Evolutionary conservation across 2,888 invertebrate genomes (phyloP), one percentile per base, ranked within the genome.

Genomic region (Cartodere bifasciata): DNA sequence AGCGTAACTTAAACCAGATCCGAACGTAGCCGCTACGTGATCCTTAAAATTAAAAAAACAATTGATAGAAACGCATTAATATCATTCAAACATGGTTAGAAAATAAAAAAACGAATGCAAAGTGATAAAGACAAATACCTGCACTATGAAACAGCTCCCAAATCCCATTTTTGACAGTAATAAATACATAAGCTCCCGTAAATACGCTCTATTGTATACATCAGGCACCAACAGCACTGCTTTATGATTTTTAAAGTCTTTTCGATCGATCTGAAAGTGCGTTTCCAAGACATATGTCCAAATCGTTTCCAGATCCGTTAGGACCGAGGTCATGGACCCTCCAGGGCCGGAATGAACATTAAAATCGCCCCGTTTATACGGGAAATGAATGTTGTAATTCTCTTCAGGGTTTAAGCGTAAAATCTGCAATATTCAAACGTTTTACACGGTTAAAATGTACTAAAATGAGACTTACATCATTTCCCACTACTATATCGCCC

Each of bases 191-290:
- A 92, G 60, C 58, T 86, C 87, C 50, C 85, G 82, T 20, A 92
- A 66, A 60, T 91, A 81, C 28, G 73, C 75, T 40, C 90, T 72
- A 39, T 82, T 81, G 54, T 90, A 92, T 41, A 91, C 78, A 62
- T 91, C 92, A 9, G 90, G 85, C 47, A 94, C 77, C 14, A 94
- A 67, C 11, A 94, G 63, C 2, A 94, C 86, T 31, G 83, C 91
- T 56, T 83, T 74, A 52, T 87, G 91, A 45, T 78, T 74, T 53
- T 80, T 67, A 4, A 85, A 65, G 39, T 79, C 75, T 39, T 63
- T 62, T 6, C 70, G 54, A 2, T 73, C 72, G 49, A 94, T 87
- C 41, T 76, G 75, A 40, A 94, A 67, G 48, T 78, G 77, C 13
- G 72, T 70, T 44, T 78, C 72, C 34, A 94, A 68, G 2, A 82